phyloP scores from a whole-genome alignment of 2,888 invertebrate species.

The Tiliacea citrago region DNA sequence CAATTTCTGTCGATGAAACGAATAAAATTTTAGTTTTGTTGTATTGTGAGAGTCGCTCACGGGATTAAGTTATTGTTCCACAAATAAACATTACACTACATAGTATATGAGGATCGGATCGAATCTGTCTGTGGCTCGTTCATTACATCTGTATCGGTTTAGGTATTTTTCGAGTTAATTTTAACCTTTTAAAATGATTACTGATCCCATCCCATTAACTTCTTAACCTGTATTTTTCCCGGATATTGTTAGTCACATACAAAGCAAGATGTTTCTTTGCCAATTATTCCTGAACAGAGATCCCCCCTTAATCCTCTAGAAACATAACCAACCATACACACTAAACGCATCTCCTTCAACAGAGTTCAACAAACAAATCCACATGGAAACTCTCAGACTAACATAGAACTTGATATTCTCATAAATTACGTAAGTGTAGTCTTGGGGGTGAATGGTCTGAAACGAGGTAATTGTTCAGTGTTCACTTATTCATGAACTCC shows the following conservation, averaged over 20 bases:
- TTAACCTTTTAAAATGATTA: slow-evolving; percentile 10
- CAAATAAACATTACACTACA: slow-evolving; percentile 42
- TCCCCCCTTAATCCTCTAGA: neutral
- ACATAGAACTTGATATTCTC: slow-evolving; percentile 56
- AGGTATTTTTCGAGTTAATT: neutral
- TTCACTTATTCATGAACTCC: slow-evolving; percentile 67
- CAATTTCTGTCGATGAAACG: slow-evolving; percentile 51
- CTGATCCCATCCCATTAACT: neutral
- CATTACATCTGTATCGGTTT: slow-evolving; percentile 17
- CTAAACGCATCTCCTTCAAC: slow-evolving; percentile 21
- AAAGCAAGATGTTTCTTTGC: no score
- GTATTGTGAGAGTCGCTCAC: slow-evolving; percentile 47
- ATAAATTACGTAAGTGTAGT: slow-evolving; percentile 55
- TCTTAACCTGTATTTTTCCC: no score
- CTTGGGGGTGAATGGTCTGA: slow-evolving; percentile 70
- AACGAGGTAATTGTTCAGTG: slow-evolving; percentile 60
- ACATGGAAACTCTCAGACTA: slow-evolving; percentile 43
- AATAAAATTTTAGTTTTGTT: slow-evolving; percentile 56
- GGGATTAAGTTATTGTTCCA: slow-evolving; percentile 45
- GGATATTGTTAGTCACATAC: no score
- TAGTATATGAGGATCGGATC: slow-evolving; percentile 2
- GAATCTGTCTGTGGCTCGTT: slow-evolving; percentile 17
- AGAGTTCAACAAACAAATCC: slow-evolving; percentile 49
- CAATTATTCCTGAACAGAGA: slow-evolving; percentile 21
- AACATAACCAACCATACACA: neutral